Percentiles rank a stretch among this genome's conserved stretches.
phyloP scores from a whole-genome alignment of 2,113 vertebrate genomes.

The Percina caprodes region DNA sequence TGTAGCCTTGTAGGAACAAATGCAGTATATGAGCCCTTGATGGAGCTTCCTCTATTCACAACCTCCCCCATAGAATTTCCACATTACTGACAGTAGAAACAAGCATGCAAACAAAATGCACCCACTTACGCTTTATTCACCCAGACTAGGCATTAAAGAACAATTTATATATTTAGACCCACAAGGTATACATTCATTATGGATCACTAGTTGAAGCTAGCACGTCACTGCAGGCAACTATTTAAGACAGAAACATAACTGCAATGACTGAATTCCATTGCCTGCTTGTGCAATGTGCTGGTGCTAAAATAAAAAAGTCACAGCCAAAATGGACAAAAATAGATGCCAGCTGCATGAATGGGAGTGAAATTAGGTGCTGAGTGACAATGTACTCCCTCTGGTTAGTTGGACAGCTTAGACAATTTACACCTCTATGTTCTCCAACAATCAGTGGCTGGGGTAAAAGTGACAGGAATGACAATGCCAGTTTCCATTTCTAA shows the following conservation, averaged over 20 bases:
- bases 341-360: slow-evolving; percentile 46
- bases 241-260: slow-evolving; percentile 10
- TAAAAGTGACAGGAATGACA: slow-evolving; percentile 44
- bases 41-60: slow-evolving; percentile 9
- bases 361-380: slow-evolving; percentile 46
- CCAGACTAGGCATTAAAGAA: not conserved
- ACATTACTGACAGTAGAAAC: slow-evolving; percentile 27
- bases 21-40: not conserved
- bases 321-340: slow-evolving; percentile 49
- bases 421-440: slow-evolving; percentile 56
- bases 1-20: not conserved
- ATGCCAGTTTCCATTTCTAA: slow-evolving; percentile 32
- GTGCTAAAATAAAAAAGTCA: slow-evolving; percentile 34
- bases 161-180: not conserved
- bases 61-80: slow-evolving; percentile 30
- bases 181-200: not conserved
- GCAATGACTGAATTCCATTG: slow-evolving; percentile 22
- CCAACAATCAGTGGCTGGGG: slow-evolving; percentile 29
- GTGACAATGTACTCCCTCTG: slow-evolving; percentile 41
- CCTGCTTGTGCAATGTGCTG: not conserved
- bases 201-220: not conserved
- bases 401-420: slow-evolving; percentile 51
- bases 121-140: slow-evolving; percentile 1
- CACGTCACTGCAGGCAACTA: not conserved
- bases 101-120: slow-evolving; percentile 8